Percentiles rank a stretch among this genome's conserved stretches.
Evolutionary conservation across 2,113 vertebrate species (phyloP).

Genomic region (Serilophus lunatus): DNA sequence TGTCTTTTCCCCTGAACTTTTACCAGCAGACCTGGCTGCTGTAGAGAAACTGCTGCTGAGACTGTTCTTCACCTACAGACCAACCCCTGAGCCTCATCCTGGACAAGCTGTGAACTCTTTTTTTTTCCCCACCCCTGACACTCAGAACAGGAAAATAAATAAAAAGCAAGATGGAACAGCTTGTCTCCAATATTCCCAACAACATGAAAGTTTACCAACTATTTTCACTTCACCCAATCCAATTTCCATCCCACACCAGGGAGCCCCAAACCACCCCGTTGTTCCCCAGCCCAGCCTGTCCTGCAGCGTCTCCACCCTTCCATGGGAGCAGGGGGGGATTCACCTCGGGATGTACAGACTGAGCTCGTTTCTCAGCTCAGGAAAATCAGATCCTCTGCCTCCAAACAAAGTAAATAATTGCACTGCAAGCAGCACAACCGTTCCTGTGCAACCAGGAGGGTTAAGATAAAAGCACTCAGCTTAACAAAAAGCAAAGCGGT

Average conservation of each 20-base stretch:
- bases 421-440: neutral
- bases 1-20: neutral
- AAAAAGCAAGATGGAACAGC: neutral
- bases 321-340: accelerated
- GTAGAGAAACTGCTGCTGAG: neutral
- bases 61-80: neutral
- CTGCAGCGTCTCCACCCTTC: neutral
- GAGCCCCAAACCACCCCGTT: accelerated
- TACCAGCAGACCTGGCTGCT: neutral
- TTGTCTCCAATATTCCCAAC: neutral
- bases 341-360: neutral
- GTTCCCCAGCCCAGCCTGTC: neutral
- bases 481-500: neutral
- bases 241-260: neutral
- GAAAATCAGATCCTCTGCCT: neutral
- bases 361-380: neutral
- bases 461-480: conserved; percentile 26
- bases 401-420: conserved; percentile 27
- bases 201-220: neutral
- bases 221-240: neutral
- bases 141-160: neutral
- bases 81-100: neutral
- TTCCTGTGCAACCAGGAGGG: neutral
- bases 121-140: neutral
- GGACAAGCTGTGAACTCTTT: neutral